Conservation (phyloP, 2,797 vertebrate species). For the Pangasius macronema region DNA sequence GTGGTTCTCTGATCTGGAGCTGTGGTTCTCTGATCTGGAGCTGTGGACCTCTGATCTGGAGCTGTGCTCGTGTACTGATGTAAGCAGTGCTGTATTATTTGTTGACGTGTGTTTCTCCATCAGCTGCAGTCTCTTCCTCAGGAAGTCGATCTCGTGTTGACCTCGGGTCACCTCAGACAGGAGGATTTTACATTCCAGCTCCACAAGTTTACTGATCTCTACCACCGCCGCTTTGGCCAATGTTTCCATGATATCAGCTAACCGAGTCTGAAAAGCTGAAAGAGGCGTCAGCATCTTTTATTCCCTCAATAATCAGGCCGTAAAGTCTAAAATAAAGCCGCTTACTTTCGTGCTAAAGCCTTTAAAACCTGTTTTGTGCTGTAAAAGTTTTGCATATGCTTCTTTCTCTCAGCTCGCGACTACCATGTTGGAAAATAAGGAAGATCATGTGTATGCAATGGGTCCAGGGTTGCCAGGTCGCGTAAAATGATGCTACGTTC, state of each 20-base stretch:
- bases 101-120: slow-evolving; percentile 71
- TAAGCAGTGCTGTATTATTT: slow-evolving; percentile 52
- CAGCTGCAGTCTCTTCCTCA: slow-evolving; percentile 73
- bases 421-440: slow-evolving; percentile 20
- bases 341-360: too few relatives aligned
- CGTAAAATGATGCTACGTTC: rapidly evolving
- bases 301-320: not conserved
- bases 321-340: not conserved
- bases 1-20: not conserved
- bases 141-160: slow-evolving; percentile 70
- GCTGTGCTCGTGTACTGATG: not conserved
- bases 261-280: slow-evolving; percentile 74
- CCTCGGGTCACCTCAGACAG: slow-evolving; percentile 74
- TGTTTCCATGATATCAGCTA: slow-evolving; percentile 76
- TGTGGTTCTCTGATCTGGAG: not conserved
- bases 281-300: slow-evolving; percentile 66
- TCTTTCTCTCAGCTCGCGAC: not conserved
- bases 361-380: not conserved
- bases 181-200: slow-evolving; percentile 74
- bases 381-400: not conserved
- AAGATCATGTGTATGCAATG: not conserved
- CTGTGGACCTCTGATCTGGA: not conserved
- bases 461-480: slow-evolving; percentile 7
- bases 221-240: slow-evolving; percentile 72
- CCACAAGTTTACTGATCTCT: slow-evolving; percentile 78